Evolutionary conservation across 2,797 vertebrate genomes (phyloP), one percentile per base, ranked within the genome.

Genomic region (Chromobotia macracanthus): DNA sequence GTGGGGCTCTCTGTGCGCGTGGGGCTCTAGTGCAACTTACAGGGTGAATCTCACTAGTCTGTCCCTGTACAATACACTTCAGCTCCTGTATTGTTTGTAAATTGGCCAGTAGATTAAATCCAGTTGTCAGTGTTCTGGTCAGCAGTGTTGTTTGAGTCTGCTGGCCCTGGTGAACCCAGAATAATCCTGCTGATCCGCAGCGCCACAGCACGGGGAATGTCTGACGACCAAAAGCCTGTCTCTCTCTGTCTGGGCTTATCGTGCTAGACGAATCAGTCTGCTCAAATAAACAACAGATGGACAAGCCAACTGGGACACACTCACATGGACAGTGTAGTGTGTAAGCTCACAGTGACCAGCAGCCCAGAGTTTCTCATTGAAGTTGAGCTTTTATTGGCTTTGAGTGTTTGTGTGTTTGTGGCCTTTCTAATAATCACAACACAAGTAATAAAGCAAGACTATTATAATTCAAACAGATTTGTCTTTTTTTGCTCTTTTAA

Each of bases 241-340:
- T 28, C 4, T 35, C 25, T 18, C 64, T 41, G 70, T 82, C 70
- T 77, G 68, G 77, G 64, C 60, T 75, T 58, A 58, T 48, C 4
- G 16, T 11, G n/a, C 60, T 71, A 64, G 77, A 72, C 58, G 4
- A 50, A 35, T 63, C 58, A 65, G 77, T 73, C 64, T 74, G 79
- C 50, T 67, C 67, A 80, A 63, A 75, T 72, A 9, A 72, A 72
- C 70, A 84, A 82, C 84, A 86, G 84, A 86, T 84, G 84, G 84
- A 80, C 64, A 23, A 72, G 77, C 13, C 55, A 77, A 69, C 64
- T 60, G 71, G 60, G 75, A 71, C 72, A 55, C 56, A 55, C 73
- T 28, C 28, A 28, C 28, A 28, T 28, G 4, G 28, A 28, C 28
- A n/a, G n/a, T n/a, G n/a, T n/a, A n/a, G n/a, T n/a, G n/a, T n/a